Evolutionary conservation across 2,888 invertebrate genomes (phyloP), one percentile per base, ranked within the genome.

Genomic region (Drosophila emarginata): DNA sequence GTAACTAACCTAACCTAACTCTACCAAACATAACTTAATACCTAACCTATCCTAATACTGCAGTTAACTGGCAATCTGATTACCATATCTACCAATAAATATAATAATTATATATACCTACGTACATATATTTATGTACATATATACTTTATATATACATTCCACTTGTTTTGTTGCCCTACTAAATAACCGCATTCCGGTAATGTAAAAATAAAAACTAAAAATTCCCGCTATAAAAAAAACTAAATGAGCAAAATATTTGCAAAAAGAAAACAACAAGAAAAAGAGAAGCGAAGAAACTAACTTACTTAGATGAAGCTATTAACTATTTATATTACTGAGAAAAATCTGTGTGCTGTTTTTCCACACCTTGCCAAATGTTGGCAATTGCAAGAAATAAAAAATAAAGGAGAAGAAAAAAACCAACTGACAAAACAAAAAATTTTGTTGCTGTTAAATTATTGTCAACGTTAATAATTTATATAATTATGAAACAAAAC

Each of bases 401-500:
- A 23, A 23, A 23, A 2, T 23, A 23, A 23, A 1, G 4, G 26
- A 26, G 6, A 52, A 28, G 4, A 9, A 45, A 45, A 18, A 9
- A 15, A 45, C 15, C 15, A 15, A 40, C 53, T 61, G 23, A 37
- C 28, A 28, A 28, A 28, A 28, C 28, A 5, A 28, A 6, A 6
- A 1, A 9, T 32, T 32, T 32, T 32, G 28, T 64, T 80, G 32
- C 11, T 32, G 32, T 32, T 32, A 32, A 32, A 32, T 32, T 32
- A 32, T 78, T 80, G 74, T 80, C 78, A 76, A 74, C 74, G 68
- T 56, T 67, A 69, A 64, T 80, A 73, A 78, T 81, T 87, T 84
- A 87, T 87, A 68, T 86, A 86, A 87, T 78, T 67, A 70, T 61
- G 72, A 62, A 68, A 77, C 64, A 60, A 58, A 66, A 58, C 67